A percentile compares a stretch with the other conserved stretches of the same genome.
Conservation (phyloP, 2,888 invertebrate species). For the Lamellibrachia satsuma region DNA sequence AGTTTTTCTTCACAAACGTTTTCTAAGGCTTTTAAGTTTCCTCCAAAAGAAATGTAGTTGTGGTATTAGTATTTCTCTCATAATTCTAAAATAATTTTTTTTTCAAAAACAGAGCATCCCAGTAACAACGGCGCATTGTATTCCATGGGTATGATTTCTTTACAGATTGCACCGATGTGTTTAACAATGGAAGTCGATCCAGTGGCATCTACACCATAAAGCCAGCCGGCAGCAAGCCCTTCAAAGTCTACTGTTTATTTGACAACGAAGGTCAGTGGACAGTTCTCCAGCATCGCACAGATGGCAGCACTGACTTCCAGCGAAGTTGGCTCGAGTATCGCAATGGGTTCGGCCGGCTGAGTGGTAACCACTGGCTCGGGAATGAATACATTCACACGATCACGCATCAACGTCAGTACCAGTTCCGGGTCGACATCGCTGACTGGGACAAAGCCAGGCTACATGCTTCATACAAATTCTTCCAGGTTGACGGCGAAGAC, state of each 20-base stretch:
- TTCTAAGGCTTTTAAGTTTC: too few species aligned
- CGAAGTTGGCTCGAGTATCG: conserved; percentile 30
- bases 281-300: conserved; percentile 23
- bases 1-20: too few species aligned
- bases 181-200: background rate
- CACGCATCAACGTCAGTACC: conserved; percentile 27
- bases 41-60: too few species aligned
- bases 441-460: conserved; percentile 20
- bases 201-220: background rate
- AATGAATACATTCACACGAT: conserved; percentile 26
- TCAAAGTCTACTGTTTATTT: conserved; percentile 17
- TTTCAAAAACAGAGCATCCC: too few species aligned
- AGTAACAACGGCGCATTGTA: background rate
- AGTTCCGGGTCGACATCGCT: conserved; percentile 22
- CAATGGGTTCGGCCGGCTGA: conserved; percentile 29
- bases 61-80: too few species aligned
- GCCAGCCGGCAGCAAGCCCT: background rate
- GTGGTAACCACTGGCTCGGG: conserved; percentile 29
- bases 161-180: conserved; percentile 18
- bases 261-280: conserved; percentile 20
- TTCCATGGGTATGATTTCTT: background rate
- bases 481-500: conserved; percentile 1
- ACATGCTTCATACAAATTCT: conserved; percentile 23
- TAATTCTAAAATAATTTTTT: too few species aligned
- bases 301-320: conserved; percentile 25